Base-by-base conservation (phyloP, 2,113 vertebrate species). In the Oncorhynchus kisutch region DNA sequence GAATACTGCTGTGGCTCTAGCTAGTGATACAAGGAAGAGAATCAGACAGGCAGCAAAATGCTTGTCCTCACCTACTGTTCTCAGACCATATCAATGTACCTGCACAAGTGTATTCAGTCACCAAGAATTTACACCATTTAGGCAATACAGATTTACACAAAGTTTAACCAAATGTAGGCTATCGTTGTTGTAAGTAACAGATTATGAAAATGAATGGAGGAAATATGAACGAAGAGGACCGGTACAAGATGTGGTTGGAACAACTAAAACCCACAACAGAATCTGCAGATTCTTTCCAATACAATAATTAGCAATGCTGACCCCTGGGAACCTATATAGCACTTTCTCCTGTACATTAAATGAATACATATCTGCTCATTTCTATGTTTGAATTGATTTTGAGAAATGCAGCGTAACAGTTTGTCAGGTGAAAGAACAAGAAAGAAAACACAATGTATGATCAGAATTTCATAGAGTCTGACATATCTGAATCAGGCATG, bases 1-100 rank as follows among this genome's bases (percentile, higher is more conserved):
- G 9, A 22, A 29, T 57, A 71, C 76, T 66, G 81, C 62, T 76
- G 84, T 77, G 81, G 80, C 62, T 76, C 65, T 51, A 18, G 29
- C 54, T 71, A 49, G 67, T 27, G 45, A 75, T 71, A 60, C 29
- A 71, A 68, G 64, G 70, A 57, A 13, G 72, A 27, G n/a, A 80
- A 80, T 59, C 39, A 64, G 67, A 77, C 64, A 66, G 9, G 16
- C 51, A 4, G 48, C 11, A 70, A 72, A 29, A 22, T 73, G 74
- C 77, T 82, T 25, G 70, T 79, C 77, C 73, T 65, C 67, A 71
- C 81, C 64, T 12, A n/a, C 71, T 60, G 45, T 70, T 49, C 59
- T 7, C n/a, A 59, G 34, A 72, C n/a, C 5, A 51, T 6, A 48
- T 49, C 29, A 65, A 69, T 48, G n/a, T 11, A 25, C 31, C 48